Conservation (phyloP, 1,140 invertebrate species). For the Aphis craccivora region DNA sequence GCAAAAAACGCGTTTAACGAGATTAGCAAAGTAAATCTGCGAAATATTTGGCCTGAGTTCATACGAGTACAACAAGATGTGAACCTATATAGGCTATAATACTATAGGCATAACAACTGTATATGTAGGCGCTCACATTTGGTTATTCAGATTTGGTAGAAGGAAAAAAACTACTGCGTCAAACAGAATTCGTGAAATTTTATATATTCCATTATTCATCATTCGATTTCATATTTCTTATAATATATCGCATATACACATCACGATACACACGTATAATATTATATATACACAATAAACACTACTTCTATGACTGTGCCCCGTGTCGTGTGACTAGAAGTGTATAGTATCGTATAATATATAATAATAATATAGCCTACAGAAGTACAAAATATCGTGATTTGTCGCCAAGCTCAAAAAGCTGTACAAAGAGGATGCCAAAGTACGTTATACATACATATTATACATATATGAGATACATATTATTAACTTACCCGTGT, state of each 20-base stretch:
- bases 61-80: not conserved
- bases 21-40: not conserved
- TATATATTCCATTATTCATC: constrained; percentile 5
- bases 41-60: constrained; percentile 19
- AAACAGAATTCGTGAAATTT: not conserved
- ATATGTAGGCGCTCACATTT: not conserved
- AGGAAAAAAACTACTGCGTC: not conserved
- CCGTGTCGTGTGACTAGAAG: not conserved
- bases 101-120: not conserved
- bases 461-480: not conserved
- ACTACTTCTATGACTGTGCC: not conserved
- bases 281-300: not conserved
- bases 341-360: not conserved
- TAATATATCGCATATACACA: not conserved
- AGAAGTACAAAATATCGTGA: not conserved
- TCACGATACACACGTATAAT: not conserved
- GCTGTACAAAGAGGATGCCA: not conserved
- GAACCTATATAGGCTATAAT: not conserved
- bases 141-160: not conserved
- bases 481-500: not conserved
- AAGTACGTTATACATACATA: not conserved
- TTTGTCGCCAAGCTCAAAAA: not conserved
- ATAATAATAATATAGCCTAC: not conserved
- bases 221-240: not conserved
- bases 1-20: constrained; percentile 18